Percentiles rank a stretch among this genome's conserved stretches.
phyloP scores from a whole-genome alignment of 2,888 invertebrate genomes.

The Pammene aurita region DNA sequence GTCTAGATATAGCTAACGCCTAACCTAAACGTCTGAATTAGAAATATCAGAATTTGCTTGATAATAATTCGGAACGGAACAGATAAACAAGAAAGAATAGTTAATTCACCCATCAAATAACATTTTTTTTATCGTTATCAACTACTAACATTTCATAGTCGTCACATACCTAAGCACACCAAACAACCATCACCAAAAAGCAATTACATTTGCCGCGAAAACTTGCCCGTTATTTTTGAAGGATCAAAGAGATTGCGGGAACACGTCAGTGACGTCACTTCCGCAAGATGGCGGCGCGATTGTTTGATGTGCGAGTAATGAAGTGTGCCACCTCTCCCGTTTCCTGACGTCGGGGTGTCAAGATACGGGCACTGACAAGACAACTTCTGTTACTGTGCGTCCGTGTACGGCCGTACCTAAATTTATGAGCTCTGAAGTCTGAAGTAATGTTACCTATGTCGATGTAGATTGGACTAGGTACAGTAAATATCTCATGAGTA shows the following conservation, averaged over 20 bases:
- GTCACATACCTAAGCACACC: not conserved
- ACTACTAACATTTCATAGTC: not conserved
- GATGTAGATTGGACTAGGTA: too few species aligned
- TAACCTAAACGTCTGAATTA: too few species aligned
- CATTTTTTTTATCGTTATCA: too few species aligned
- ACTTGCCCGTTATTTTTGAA: conserved; percentile 67
- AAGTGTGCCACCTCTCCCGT: conserved; percentile 79
- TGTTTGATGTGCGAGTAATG: conserved; percentile 84
- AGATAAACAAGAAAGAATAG: too few species aligned
- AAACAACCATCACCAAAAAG: conserved; percentile 47
- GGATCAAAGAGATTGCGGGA: conserved; percentile 78
- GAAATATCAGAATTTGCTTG: too few species aligned
- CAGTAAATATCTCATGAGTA: too few species aligned
- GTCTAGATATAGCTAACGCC: too few species aligned
- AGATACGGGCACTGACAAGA: conserved; percentile 74
- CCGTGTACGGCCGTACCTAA: conserved; percentile 36
- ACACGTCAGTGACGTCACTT: conserved; percentile 76
- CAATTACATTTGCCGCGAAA: conserved; percentile 64
- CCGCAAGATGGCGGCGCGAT: conserved; percentile 82
- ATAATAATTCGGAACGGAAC: too few species aligned
- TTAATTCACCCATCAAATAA: too few species aligned
- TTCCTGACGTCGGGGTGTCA: conserved; percentile 77
- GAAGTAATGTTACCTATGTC: not conserved
- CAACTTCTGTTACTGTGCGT: conserved; percentile 64
- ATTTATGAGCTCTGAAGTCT: conserved; percentile 1